A percentile compares a stretch with the other conserved stretches of the same genome.
phyloP scores from a whole-genome alignment of 2,888 invertebrate species.

The Andrena marginata region DNA sequence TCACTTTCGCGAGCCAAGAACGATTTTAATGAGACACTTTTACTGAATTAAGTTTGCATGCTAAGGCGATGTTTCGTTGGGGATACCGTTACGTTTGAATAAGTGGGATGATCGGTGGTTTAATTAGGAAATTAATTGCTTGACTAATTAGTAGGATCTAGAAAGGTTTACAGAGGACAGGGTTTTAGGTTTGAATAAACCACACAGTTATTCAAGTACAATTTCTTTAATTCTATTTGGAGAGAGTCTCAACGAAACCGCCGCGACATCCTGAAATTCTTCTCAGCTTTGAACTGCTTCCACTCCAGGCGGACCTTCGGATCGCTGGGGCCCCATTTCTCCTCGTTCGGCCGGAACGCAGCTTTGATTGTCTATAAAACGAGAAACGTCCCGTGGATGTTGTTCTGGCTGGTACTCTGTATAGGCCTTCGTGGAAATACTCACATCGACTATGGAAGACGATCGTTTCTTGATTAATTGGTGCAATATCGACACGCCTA shows the following conservation, averaged over 20 bases:
- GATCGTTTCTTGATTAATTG: conserved; percentile 79
- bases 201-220: not conserved
- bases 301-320: conserved; percentile 77
- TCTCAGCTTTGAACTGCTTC: conserved; percentile 76
- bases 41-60: not conserved
- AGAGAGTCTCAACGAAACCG: conserved; percentile 50
- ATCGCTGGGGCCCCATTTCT: conserved; percentile 81
- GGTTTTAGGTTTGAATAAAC: not conserved
- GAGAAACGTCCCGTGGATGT: not conserved
- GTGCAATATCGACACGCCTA: conserved; percentile 86
- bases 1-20: not conserved
- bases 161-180: not conserved
- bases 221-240: conserved; percentile 50
- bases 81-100: no score
- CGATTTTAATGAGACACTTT: not conserved
- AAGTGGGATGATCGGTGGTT: no score
- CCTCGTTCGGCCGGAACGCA: conserved; percentile 75
- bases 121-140: no score
- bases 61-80: not conserved
- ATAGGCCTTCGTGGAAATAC: not conserved
- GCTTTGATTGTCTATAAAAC: conserved; percentile 73
- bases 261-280: conserved; percentile 53
- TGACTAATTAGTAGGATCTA: not conserved
- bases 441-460: conserved; percentile 78
- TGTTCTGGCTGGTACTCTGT: no score